A percentile compares a stretch with the other conserved stretches of the same genome.
These are phyloP conservation scores for Lampris megalopsis DNA, from an alignment of 2,113 vertebrate species.

Conservation along the genomic window DNA sequence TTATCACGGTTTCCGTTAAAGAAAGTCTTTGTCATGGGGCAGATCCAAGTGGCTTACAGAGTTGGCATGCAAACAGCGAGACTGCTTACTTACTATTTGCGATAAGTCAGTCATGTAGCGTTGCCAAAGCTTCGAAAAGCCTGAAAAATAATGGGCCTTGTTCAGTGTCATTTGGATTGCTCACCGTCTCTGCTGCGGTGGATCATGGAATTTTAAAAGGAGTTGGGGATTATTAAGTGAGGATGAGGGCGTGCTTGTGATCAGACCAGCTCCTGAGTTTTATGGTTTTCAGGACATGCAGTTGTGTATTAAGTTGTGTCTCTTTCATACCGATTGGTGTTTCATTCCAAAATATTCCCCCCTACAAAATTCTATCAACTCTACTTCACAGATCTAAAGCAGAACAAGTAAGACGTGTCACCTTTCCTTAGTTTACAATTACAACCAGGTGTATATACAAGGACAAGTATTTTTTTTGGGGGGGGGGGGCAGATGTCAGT, in stretches of 20 bases:
- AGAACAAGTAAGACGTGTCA: not conserved
- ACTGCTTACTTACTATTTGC: not conserved
- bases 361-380: not conserved
- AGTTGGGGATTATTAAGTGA: conserved; percentile 15
- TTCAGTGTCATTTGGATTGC: conserved; percentile 14
- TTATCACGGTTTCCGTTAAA: conserved; percentile 22
- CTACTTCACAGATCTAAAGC: conserved; percentile 13
- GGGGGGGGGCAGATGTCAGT: conserved; percentile 3
- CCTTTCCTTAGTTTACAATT: not conserved
- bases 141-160: not conserved
- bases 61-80: conserved; percentile 20
- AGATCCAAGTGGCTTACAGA: conserved; percentile 36
- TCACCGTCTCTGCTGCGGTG: conserved; percentile 5
- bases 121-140: not conserved
- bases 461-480: not conserved
- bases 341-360: conserved; percentile 13
- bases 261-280: conserved; percentile 27
- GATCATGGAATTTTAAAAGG: conserved; percentile 24
- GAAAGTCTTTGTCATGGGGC: conserved; percentile 31
- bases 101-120: conserved; percentile 36
- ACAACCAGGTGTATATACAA: not conserved
- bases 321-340: conserved; percentile 30
- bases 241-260: conserved; percentile 10
- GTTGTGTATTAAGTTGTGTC: conserved; percentile 7
- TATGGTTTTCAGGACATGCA: not conserved